Percentiles rank a stretch among this genome's conserved stretches.
These are phyloP conservation scores for Darwinula stevensoni DNA, from an alignment of 2,888 invertebrate species.

Conservation along the genomic window DNA sequence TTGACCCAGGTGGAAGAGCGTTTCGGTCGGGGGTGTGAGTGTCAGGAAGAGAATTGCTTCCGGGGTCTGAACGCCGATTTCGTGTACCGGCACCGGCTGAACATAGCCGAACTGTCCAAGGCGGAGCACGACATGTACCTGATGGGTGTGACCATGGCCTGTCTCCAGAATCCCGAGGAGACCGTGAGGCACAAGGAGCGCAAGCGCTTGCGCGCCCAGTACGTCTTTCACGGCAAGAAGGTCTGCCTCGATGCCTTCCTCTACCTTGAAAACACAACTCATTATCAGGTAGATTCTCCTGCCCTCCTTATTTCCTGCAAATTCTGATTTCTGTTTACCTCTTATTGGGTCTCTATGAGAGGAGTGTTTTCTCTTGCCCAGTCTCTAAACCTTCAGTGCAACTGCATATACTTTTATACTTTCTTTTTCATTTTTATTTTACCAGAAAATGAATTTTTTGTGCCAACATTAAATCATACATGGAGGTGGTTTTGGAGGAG, in stretches of 20 bases:
- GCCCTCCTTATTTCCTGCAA: too few relatives aligned
- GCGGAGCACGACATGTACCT: constrained; percentile 55
- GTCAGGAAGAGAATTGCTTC: constrained; percentile 42
- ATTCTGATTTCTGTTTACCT: too few relatives aligned
- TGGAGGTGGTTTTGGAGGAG: too few relatives aligned
- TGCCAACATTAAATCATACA: too few relatives aligned
- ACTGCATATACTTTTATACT: too few relatives aligned
- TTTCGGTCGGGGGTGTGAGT: constrained; percentile 39
- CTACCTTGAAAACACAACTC: constrained; percentile 45
- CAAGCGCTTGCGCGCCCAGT: constrained; percentile 36
- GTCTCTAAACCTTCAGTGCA: too few relatives aligned
- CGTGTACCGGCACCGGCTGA: constrained; percentile 40
- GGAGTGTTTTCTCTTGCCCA: too few relatives aligned
- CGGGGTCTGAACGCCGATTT: constrained; percentile 38
- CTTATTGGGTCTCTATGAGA: too few relatives aligned
- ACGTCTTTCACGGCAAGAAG: constrained; percentile 42
- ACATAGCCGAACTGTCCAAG: constrained; percentile 46
- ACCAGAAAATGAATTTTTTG: too few relatives aligned
- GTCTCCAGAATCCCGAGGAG: constrained; percentile 35
- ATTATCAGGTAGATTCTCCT: too few relatives aligned
- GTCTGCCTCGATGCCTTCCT: constrained; percentile 47
- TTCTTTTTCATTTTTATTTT: too few relatives aligned
- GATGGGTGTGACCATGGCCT: constrained; percentile 58
- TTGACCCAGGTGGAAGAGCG: constrained; percentile 37
- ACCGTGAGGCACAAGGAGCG: constrained; percentile 38